A percentile compares a stretch with the other conserved stretches of the same genome.
phyloP scores from a whole-genome alignment of 2,113 vertebrate genomes.

The Sarotherodon lohbergeri region DNA sequence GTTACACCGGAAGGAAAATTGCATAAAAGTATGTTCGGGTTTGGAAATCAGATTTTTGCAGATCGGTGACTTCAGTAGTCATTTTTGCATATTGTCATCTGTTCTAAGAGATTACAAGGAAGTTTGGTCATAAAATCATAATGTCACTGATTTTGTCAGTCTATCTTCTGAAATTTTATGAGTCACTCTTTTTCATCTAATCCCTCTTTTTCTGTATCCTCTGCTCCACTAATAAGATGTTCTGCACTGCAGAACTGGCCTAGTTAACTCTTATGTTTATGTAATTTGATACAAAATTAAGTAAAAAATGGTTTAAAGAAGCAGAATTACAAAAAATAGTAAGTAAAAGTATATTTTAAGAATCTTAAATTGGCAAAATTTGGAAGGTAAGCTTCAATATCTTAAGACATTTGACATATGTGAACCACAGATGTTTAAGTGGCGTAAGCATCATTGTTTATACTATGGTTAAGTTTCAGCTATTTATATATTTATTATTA shows the following conservation, averaged over 20 bases:
- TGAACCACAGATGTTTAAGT: neutral
- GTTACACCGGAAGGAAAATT: neutral
- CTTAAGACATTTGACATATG: neutral
- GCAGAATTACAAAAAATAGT: neutral
- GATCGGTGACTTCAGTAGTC: neutral
- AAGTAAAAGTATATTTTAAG: neutral
- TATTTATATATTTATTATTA: neutral
- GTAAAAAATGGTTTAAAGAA: neutral
- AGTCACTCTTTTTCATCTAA: neutral
- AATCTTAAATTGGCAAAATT: neutral
- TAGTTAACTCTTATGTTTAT: neutral
- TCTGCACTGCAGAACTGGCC: neutral
- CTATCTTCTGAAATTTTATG: neutral
- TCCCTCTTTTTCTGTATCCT: neutral
- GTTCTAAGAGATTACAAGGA: neutral
- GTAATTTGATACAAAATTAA: neutral
- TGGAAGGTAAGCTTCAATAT: neutral
- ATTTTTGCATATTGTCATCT: neutral
- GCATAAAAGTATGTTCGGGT: neutral
- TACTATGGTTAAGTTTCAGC: neutral
- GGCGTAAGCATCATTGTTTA: neutral
- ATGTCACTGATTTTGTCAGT: neutral
- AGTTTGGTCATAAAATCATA: neutral
- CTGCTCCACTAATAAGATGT: neutral
- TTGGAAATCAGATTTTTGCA: neutral